Base-by-base conservation (phyloP, 2,797 vertebrate genomes). In the Cynodonichthys magdalenae region DNA sequence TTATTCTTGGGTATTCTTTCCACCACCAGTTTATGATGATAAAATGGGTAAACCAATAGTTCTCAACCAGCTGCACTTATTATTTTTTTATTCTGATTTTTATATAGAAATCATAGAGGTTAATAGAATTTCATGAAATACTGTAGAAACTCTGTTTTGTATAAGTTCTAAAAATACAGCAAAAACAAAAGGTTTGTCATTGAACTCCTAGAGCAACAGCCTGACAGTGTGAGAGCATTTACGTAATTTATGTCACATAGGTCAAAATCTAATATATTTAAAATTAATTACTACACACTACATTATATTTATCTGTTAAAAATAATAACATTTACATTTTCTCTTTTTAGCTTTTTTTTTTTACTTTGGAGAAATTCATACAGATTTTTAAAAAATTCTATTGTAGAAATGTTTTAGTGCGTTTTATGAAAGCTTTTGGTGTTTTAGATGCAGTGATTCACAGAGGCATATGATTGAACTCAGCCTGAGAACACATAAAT, bases 141-240 rank as follows among this genome's bases (percentile, higher is more conserved):
- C 31, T 56, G 47, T 50, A 50, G 67, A n/a, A 72, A 5, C 5
- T 4, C 36, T 39, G 9, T 12, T 39, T 39, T 50, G 34, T 55
- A 20, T 53, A 45, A 15, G 19, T 28, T 68, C 41, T 63, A 63
- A 68, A 58, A 45, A 20, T 46, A 36, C 31, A 24, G 24, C n/a
- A 24, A 24, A 24, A 3, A 52, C 19, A 27, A 12, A n/a, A 45
- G 61, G n/a, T 63, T 71, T 69, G 36, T 46, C 51, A 66, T 31
- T 50, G 52, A 15, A 12, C 24, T 66, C 63, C 70, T 48, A 64
- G 75, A 74, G 44, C 9, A 66, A 50, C 44, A 29, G 51, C 20
- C 20, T 52, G 55, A 53, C 24, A 3, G 29, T 31, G 6, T 31
- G 24, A 24, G 24, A 24, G 24, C 24, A 24, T 24, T 24, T 24